These are phyloP conservation scores for Corynorhinus townsendii DNA, from an alignment of 2,113 vertebrate species.

Conservation along the genomic window DNA sequence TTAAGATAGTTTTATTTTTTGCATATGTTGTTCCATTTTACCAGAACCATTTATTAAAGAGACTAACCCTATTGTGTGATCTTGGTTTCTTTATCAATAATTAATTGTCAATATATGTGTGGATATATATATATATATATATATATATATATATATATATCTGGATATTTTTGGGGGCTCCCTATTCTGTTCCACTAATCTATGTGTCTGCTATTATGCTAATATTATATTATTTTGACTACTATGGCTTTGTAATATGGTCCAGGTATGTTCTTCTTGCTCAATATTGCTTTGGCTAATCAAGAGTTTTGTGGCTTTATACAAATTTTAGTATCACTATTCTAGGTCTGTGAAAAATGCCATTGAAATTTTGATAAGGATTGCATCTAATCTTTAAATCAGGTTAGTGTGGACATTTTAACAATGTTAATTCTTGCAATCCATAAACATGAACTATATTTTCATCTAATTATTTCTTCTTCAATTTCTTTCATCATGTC, in stretches of 20 bases:
- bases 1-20: background rate
- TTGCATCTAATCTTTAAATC: background rate
- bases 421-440: background rate
- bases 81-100: background rate
- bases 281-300: background rate
- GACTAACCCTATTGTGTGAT: background rate
- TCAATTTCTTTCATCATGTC: background rate
- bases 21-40: background rate
- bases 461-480: background rate
- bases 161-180: background rate
- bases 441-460: background rate
- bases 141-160: too few species aligned
- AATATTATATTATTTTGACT: background rate
- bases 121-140: too few species aligned
- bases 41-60: background rate
- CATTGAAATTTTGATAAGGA: background rate
- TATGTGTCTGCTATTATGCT: background rate
- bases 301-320: background rate
- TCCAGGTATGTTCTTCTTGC: background rate
- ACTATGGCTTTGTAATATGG: background rate
- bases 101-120: background rate
- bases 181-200: background rate
- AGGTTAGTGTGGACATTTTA: background rate
- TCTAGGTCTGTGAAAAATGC: background rate
- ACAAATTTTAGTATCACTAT: background rate